phyloP scores from a whole-genome alignment of 2,888 invertebrate genomes.

The Caenorhabditis macrosperma region DNA sequence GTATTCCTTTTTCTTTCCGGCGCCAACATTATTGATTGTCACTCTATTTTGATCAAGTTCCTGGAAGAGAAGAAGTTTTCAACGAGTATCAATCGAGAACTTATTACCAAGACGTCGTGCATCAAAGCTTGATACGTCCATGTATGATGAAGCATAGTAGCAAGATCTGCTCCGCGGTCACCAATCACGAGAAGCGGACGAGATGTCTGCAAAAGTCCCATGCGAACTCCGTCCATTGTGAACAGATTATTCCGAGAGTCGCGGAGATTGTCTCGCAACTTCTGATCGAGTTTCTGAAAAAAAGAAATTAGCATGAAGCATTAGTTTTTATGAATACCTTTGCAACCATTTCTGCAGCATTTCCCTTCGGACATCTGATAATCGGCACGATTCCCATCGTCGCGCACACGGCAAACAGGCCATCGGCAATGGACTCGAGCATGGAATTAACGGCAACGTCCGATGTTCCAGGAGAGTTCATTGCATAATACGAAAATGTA shows the following conservation, averaged over 20 bases:
- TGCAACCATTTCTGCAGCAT: conserved; percentile 98
- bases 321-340: no score
- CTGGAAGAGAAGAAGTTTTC: conserved; percentile 69
- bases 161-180: conserved; percentile 83
- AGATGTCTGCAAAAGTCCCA: conserved; percentile 82
- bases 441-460: conserved; percentile 95
- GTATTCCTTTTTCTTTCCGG: conserved; percentile 88
- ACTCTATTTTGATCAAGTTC: conserved; percentile 92
- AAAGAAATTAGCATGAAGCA: background rate
- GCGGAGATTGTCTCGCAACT: conserved; percentile 94
- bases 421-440: conserved; percentile 95
- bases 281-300: conserved; percentile 90
- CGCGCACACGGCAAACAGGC: conserved; percentile 96
- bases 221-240: conserved; percentile 83
- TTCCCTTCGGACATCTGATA: conserved; percentile 92
- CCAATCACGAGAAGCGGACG: conserved; percentile 69
- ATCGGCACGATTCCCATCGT: conserved; percentile 94
- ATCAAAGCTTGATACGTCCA: conserved; percentile 99
- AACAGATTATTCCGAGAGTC: conserved; percentile 97
- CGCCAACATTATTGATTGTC: conserved; percentile 85
- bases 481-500: conserved; percentile 86
- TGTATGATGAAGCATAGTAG: conserved; percentile 97
- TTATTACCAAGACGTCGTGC: conserved; percentile 89
- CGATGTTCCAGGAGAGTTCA: conserved; percentile 75
- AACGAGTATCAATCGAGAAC: no score